Percentiles rank a stretch among this genome's conserved stretches.
Evolutionary conservation across 2,888 invertebrate species (phyloP).

Genomic region (Pogonocherus hispidulus): DNA sequence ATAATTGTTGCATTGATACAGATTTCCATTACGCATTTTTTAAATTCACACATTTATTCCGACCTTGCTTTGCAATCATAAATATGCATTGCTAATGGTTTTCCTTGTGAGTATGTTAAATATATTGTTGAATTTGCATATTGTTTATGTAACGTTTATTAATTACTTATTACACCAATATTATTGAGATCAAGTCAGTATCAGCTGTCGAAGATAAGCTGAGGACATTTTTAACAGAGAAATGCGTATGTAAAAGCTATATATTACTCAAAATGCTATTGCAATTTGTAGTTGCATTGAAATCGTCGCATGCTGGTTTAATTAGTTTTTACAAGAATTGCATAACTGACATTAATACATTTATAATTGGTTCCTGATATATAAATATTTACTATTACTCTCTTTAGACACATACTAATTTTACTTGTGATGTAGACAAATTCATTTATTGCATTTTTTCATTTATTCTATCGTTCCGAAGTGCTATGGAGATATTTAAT

Average conservation of each 20-base stretch:
- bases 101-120: slow-evolving; percentile 30
- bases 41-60: slow-evolving; percentile 16
- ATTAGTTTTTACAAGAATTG: background rate
- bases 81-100: slow-evolving; percentile 18
- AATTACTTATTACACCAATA: slow-evolving; percentile 25
- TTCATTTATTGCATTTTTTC: background rate
- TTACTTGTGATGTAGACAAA: background rate
- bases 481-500: too few species aligned
- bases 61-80: slow-evolving; percentile 22
- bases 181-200: background rate
- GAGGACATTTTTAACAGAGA: background rate
- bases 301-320: background rate
- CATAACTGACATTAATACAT: slow-evolving; percentile 13
- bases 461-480: too few species aligned
- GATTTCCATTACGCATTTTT: background rate
- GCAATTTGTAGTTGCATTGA: background rate
- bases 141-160: slow-evolving; percentile 29
- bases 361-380: slow-evolving; percentile 15
- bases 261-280: background rate
- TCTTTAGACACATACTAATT: slow-evolving; percentile 5
- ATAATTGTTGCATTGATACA: background rate
- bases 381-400: slow-evolving; percentile 13
- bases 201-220: background rate
- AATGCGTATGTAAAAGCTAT: background rate
- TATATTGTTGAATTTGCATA: slow-evolving; percentile 35